Conservation (phyloP, 2,888 invertebrate genomes). For the Lagria hirta region DNA sequence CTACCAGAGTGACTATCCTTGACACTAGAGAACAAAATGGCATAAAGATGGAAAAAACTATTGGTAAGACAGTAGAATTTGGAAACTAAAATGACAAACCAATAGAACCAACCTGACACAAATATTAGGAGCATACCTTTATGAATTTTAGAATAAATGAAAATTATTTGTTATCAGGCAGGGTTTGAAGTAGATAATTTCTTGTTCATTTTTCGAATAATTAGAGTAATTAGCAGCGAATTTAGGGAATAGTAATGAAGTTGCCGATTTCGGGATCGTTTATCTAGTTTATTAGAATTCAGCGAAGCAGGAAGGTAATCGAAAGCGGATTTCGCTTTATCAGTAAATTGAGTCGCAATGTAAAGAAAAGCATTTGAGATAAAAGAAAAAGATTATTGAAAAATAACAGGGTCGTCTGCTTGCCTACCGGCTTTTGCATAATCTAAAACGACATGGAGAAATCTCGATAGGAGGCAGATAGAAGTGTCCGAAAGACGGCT, state of each 20-base stretch:
- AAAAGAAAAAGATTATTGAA: conserved; percentile 37
- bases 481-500: conserved; percentile 35
- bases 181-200: too few species aligned
- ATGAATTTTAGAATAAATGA: too few species aligned
- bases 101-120: too few species aligned
- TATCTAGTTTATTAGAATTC: conserved; percentile 15
- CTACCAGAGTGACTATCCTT: too few species aligned
- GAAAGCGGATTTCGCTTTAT: conserved; percentile 36
- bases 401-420: conserved; percentile 35
- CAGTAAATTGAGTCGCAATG: conserved; percentile 36
- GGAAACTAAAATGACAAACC: too few species aligned
- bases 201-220: too few species aligned
- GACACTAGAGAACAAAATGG: too few species aligned
- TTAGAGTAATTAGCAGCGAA: too few species aligned
- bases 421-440: conserved; percentile 33
- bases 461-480: conserved; percentile 32
- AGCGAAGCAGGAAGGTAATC: conserved; percentile 27
- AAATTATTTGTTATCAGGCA: too few species aligned
- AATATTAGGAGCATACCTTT: too few species aligned
- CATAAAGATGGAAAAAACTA: too few species aligned
- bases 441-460: conserved; percentile 33
- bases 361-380: conserved; percentile 35
- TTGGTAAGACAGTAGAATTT: too few species aligned
- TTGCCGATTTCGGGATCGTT: conserved; percentile 1
- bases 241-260: background rate